These are phyloP conservation scores for Phorcus lineatus DNA, from an alignment of 2,888 invertebrate genomes.

Conservation along the genomic window DNA sequence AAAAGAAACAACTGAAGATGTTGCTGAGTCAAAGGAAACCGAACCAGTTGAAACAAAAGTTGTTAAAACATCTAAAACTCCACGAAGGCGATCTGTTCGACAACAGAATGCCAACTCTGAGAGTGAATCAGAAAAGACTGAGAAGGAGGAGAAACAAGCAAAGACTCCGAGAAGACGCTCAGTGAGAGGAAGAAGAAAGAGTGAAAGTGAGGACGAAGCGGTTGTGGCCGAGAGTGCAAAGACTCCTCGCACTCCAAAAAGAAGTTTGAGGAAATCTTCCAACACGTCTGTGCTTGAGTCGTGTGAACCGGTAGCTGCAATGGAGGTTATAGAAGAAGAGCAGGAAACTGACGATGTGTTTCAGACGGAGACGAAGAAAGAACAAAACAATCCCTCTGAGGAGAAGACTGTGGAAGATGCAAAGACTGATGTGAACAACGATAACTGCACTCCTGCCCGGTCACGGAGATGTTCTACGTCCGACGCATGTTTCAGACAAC, in stretches of 20 bases:
- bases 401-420: not conserved
- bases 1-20: not conserved
- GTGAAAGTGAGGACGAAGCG: not conserved
- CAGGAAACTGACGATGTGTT: not conserved
- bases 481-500: slow-evolving; percentile 32
- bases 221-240: not conserved
- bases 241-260: not conserved
- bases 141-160: not conserved
- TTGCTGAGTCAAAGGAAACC: no score
- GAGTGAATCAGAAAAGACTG: not conserved
- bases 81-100: not conserved
- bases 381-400: not conserved
- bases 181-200: not conserved
- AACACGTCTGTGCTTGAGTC: not conserved
- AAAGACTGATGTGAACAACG: not conserved
- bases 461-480: not conserved
- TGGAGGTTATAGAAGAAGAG: not conserved
- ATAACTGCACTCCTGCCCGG: not conserved
- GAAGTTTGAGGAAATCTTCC: not conserved
- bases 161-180: not conserved
- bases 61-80: not conserved
- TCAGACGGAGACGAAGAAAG: not conserved
- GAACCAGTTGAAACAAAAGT: not conserved
- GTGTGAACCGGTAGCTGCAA: not conserved
- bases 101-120: not conserved